phyloP scores from a whole-genome alignment of 2,113 vertebrate genomes.

The Amazona vittata region DNA sequence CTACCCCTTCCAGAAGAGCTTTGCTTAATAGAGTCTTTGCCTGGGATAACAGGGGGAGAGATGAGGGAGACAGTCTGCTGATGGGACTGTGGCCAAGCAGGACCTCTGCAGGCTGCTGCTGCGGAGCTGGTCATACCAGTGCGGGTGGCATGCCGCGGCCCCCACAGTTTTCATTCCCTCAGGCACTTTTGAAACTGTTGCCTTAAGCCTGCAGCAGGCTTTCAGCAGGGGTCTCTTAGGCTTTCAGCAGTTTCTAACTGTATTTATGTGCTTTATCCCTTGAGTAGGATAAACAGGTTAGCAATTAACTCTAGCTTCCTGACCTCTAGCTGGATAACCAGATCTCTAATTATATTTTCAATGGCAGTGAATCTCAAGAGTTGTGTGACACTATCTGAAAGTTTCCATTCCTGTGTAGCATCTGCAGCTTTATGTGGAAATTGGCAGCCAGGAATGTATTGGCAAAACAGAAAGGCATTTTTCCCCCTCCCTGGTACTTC shows the following conservation, averaged over 20 bases:
- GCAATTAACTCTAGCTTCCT: conserved; percentile 69
- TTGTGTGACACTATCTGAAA: conserved; percentile 27
- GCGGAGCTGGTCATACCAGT: fast-evolving
- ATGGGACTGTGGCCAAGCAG: neutral
- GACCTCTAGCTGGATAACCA: conserved; percentile 70
- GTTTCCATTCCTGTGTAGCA: neutral
- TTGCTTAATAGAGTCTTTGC: neutral
- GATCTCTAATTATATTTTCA: conserved; percentile 70
- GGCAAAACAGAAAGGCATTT: neutral
- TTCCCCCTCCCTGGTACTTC: neutral
- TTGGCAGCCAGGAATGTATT: neutral
- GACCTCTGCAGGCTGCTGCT: neutral
- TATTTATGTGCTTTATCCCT: conserved; percentile 65
- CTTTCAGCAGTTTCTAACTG: conserved; percentile 59
- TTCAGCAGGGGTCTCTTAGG: conserved; percentile 43
- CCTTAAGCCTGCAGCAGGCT: conserved; percentile 38
- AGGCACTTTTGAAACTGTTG: neutral
- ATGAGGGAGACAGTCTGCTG: neutral
- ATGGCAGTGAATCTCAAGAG: conserved; percentile 58
- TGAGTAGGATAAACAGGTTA: conserved; percentile 73
- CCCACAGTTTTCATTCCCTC: neutral
- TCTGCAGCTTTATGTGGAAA: neutral
- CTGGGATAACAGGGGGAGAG: neutral
- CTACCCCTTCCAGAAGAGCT: neutral
- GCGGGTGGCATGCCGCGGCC: fast-evolving